These are phyloP conservation scores for Rhinichthys klamathensis DNA, from an alignment of 2,113 vertebrate species.

Conservation along the genomic window DNA sequence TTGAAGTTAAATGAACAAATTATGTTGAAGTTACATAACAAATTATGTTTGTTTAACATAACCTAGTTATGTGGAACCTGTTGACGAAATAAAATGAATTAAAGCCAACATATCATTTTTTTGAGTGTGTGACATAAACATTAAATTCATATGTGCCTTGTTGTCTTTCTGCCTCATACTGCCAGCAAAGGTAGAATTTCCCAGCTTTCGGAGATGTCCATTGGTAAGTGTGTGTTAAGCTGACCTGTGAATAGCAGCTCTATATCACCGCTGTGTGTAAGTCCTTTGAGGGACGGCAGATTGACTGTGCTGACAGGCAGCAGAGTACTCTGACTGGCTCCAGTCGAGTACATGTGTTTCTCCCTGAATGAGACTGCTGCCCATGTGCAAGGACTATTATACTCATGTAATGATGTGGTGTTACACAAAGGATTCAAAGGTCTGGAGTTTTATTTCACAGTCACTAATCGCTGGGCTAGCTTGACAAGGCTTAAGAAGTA, in stretches of 20 bases:
- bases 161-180: too few relatives aligned
- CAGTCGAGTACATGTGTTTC: neutral
- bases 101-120: too few relatives aligned
- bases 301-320: conserved; percentile 4
- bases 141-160: too few relatives aligned
- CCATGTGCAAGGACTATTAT: neutral
- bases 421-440: neutral
- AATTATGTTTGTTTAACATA: too few relatives aligned
- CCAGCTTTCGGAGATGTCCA: neutral
- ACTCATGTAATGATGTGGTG: neutral
- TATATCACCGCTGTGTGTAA: neutral
- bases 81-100: too few relatives aligned
- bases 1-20: too few relatives aligned
- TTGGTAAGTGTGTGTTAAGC: neutral
- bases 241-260: conserved; percentile 1
- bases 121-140: too few relatives aligned
- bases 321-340: neutral
- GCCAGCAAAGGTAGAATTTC: neutral
- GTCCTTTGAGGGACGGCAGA: neutral
- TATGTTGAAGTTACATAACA: too few relatives aligned
- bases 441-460: neutral
- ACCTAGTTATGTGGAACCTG: too few relatives aligned
- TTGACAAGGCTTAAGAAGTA: too few relatives aligned
- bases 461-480: neutral
- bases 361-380: neutral